phyloP scores from a whole-genome alignment of 2,888 invertebrate species.

The Xestia ashworthii region DNA sequence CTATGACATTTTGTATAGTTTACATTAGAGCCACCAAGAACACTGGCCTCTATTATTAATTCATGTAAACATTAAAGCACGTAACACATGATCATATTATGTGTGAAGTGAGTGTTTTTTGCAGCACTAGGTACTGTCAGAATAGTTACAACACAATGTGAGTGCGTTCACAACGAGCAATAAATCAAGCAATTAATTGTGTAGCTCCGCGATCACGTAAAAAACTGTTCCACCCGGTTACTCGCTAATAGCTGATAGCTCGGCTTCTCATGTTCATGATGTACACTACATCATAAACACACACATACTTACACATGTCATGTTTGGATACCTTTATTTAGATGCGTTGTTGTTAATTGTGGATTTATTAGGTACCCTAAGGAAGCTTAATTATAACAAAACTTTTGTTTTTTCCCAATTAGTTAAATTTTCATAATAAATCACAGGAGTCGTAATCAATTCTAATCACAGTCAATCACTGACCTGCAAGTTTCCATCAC shows the following conservation, averaged over 20 bases:
- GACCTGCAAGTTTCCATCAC: not conserved
- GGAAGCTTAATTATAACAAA: not conserved
- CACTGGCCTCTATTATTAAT: constrained; percentile 3
- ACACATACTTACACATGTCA: not conserved
- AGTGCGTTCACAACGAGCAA: not conserved
- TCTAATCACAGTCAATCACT: not conserved
- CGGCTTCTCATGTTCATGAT: constrained; percentile 8
- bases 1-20: not conserved
- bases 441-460: not conserved
- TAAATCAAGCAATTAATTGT: constrained; percentile 68
- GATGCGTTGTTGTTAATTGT: not conserved
- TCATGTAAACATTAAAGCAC: not conserved
- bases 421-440: not conserved
- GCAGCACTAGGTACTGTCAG: not conserved
- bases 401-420: not conserved
- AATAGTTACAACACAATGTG: not conserved
- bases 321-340: not conserved
- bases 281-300: too few species aligned
- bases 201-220: constrained; percentile 35
- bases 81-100: not conserved
- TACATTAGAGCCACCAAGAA: not conserved
- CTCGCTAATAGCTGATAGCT: constrained; percentile 50
- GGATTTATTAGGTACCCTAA: not conserved
- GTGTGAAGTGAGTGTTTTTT: constrained; percentile 10
- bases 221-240: constrained; percentile 52